Percentiles rank a stretch among this genome's conserved stretches.
These are phyloP conservation scores for Paguma larvata DNA, from an alignment of 2,797 vertebrate genomes.

Conservation along the genomic window DNA sequence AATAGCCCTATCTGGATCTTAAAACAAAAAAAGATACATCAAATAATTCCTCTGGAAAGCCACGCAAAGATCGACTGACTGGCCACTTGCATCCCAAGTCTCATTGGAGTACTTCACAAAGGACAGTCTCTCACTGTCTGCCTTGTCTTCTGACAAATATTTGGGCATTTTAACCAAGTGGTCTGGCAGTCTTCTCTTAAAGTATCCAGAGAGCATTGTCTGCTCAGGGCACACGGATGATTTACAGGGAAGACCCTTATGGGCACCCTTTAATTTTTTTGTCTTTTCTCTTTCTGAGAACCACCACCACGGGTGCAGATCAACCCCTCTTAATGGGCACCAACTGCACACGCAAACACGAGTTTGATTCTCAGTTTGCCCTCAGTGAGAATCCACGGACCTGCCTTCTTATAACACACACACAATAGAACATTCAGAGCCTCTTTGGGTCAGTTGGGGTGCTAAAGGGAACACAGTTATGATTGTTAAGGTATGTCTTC, in stretches of 20 bases:
- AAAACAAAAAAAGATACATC: constrained; percentile 5
- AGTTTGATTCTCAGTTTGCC: neutral
- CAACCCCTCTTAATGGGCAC: neutral
- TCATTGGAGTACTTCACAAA: neutral
- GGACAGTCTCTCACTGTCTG: neutral
- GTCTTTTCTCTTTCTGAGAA: neutral
- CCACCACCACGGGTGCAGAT: neutral
- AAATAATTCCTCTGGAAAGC: neutral
- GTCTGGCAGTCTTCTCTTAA: neutral
- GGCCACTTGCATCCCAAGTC: neutral
- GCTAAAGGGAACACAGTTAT: neutral
- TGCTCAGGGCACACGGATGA: neutral
- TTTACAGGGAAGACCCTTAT: neutral
- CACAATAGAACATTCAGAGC: neutral
- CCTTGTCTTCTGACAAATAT: neutral
- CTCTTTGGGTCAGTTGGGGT: neutral
- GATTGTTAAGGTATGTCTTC: neutral
- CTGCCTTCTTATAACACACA: neutral
- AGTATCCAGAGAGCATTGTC: neutral
- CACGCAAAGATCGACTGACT: neutral
- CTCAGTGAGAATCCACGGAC: neutral
- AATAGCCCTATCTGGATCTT: neutral
- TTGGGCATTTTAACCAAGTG: neutral
- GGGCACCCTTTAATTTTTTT: neutral
- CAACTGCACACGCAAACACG: neutral